Evolutionary conservation across 2,888 invertebrate species (phyloP).

Genomic region (Platycnemis pennipes): DNA sequence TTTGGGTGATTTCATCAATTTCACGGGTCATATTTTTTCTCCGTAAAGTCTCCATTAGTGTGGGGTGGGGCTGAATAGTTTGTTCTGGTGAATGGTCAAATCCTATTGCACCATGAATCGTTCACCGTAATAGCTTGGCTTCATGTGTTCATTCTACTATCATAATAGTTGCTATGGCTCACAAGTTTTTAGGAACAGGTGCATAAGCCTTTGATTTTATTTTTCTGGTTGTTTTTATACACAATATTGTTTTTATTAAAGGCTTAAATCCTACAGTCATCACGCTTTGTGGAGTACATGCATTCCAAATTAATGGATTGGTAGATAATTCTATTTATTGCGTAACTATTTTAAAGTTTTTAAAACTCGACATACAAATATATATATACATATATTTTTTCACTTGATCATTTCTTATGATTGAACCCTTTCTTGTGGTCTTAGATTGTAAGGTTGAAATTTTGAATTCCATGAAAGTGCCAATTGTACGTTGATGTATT

Average conservation of each 20-base stretch:
- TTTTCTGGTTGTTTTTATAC: conserved; percentile 39
- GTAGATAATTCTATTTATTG: conserved; percentile 58
- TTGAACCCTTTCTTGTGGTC: conserved; percentile 37
- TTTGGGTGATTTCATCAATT: background rate
- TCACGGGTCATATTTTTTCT: conserved; percentile 52
- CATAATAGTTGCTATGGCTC: background rate
- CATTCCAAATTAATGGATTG: conserved; percentile 53
- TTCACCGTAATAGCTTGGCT: conserved; percentile 43
- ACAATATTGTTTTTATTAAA: conserved; percentile 37
- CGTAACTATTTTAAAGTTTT: conserved; percentile 13
- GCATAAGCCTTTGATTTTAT: conserved; percentile 25
- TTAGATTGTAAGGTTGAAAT: conserved; percentile 12
- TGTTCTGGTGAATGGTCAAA: conserved; percentile 30
- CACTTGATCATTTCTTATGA: conserved; percentile 13
- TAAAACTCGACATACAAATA: background rate
- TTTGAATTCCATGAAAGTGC: conserved; percentile 38
- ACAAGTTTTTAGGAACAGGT: conserved; percentile 41
- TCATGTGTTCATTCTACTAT: conserved; percentile 35
- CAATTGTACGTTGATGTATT: conserved; percentile 33
- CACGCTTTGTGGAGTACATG: conserved; percentile 53
- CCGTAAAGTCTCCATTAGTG: conserved; percentile 16
- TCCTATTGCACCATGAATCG: conserved; percentile 35
- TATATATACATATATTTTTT: conserved; percentile 33
- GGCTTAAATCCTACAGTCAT: conserved; percentile 49
- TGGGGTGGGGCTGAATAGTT: conserved; percentile 33